phyloP scores from a whole-genome alignment of 2,888 invertebrate species.

The Torymus tubicola region DNA sequence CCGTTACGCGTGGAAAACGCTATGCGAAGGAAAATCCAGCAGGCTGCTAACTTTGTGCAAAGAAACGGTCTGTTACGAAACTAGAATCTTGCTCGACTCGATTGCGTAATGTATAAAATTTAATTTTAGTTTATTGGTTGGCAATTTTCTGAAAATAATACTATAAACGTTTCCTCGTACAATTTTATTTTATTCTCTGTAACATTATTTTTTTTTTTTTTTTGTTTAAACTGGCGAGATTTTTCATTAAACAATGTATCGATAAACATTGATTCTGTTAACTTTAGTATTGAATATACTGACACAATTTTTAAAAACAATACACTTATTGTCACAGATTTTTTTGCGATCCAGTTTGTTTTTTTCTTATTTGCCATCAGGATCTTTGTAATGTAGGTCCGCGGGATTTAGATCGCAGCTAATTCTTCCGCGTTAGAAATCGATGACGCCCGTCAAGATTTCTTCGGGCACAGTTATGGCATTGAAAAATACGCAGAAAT shows the following conservation, averaged over 20 bases:
- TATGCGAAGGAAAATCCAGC: not conserved
- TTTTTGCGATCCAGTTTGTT: not conserved
- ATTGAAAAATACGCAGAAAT: slow-evolving; percentile 4
- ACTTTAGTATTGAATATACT: too few species aligned
- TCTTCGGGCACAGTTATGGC: not conserved
- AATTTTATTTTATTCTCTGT: too few species aligned
- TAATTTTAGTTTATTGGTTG: too few species aligned
- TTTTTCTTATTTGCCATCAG: not conserved
- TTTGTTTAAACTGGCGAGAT: too few species aligned
- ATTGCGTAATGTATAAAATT: too few species aligned
- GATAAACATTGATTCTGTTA: too few species aligned
- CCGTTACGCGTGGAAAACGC: not conserved
- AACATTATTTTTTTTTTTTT: too few species aligned
- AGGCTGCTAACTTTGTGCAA: not conserved
- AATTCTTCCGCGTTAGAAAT: slow-evolving; percentile 7
- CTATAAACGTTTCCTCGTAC: too few species aligned
- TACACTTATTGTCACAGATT: not conserved
- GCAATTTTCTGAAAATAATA: too few species aligned
- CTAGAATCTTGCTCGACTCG: too few species aligned
- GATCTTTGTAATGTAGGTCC: not conserved
- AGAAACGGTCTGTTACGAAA: not conserved
- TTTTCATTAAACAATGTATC: too few species aligned
- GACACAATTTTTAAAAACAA: not conserved
- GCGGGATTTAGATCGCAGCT: slow-evolving; percentile 7
- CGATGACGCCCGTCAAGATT: not conserved